Evolutionary conservation across 2,888 invertebrate genomes (phyloP), one percentile per base, ranked within the genome.

Genomic region (Ornithoptera priamus): DNA sequence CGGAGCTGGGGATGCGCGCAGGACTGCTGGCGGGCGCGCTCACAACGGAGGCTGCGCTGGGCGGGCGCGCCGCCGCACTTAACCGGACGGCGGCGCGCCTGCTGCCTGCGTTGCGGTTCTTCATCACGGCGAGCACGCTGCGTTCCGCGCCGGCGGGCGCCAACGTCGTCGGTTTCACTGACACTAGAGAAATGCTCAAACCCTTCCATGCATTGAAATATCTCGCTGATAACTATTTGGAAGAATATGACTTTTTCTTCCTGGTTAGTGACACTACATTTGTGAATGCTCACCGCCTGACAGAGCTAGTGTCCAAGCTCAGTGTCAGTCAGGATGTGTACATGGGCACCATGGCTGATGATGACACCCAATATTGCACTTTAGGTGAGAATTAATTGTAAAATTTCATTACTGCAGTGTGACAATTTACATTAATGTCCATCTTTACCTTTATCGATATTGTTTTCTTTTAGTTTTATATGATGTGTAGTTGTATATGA

Each of bases 221-320:
- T 84, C 95, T 99, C 17, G 95, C 96, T 0, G 98, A 98, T 78
- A 97, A 97, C 84, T 97, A 96, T 88, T 89, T 96, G 53, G 96
- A 98, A 78, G 97, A 96, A 77, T 99, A 96, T 86, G 98, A 99
- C 87, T 99, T 97, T 91, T 99, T 98, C 90, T 96, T 97, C 84
- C 92, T 99, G 65, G 94, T 97, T 62, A 95, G 96, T 60, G 99
- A 99, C 86, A 94, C 94, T 10, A 95, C 96, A 1, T 99, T 96
- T 83, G 94, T 99, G 66, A 97, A 98, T 85, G 96, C 96, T 0
- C 94, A 96, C 62, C 94, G 94, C 67, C 88, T 99, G 63, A 91
- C 94, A 39, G 93, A 96, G 71, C 89, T 97, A 68, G 95, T 97
- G 8, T 94, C 94, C 61, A 94, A 94, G 80, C 94, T 98, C 73